Base-by-base conservation (phyloP, 2,888 invertebrate species). In the Drosophila infuscata region DNA sequence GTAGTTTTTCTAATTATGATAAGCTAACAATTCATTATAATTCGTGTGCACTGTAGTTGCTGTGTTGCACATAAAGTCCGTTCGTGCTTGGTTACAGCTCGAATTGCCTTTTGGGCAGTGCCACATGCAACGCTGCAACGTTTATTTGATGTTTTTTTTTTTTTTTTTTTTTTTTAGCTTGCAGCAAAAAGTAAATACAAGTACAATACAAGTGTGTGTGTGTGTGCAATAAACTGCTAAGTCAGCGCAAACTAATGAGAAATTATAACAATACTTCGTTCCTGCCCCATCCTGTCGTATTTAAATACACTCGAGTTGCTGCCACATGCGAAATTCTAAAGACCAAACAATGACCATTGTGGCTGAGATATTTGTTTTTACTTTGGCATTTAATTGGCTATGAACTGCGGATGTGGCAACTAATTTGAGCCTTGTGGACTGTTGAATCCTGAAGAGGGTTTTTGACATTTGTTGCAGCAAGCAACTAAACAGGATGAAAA, bases 231-330 rank as follows among this genome's bases (percentile, higher is more conserved):
- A 62, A 59, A 77, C 62, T 74, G 88, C 84, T 70, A 73, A 81
- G 79, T 75, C 71, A 68, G 74, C 84, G 69, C 54, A 83, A 85
- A 85, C 81, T 85, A 85, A 85, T 88, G 79, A 71, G 67, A 76
- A 88, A 81, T 87, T 82, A 81, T 84, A 49, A 33, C 41, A 41
- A 32, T 41, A 32, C 41, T 20, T 61, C 11, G 12, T 20, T 25
- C 15, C 25, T 46, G 46, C 7, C 46, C 25, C 25, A 8, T 30
- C 29, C 33, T 20, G 17, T 25, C 33, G n/a, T 43, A 60, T 58
- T 62, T 33, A 59, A 60, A 67, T 63, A 63, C 68, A 63, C 69
- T 73, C 61, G 64, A 69, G 73, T 30, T 58, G 61, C 38, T 65
- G 67, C 60, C 71, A 51, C 46, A 74, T 35, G 69, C 46, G 33